Base-by-base conservation (phyloP, 1,140 invertebrate genomes). In the Monomorium pharaonis region DNA sequence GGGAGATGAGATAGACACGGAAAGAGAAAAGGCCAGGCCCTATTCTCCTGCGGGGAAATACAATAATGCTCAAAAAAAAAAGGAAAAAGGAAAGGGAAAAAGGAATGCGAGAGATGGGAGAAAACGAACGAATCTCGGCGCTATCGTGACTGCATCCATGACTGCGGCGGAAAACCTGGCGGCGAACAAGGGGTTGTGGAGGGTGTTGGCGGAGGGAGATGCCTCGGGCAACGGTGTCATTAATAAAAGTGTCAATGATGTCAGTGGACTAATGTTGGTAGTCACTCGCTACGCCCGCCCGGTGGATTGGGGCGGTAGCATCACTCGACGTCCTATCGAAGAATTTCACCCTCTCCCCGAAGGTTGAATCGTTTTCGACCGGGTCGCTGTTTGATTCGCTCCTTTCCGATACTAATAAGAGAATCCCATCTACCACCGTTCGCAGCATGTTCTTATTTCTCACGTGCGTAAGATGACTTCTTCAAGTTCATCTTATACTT, bases 231-330 rank as follows among this genome's bases (percentile, higher is more conserved):
- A 94, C 92, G 91, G 90, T 88, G 90, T 94, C 94, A 95, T 95
- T 94, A 95, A 95, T 95, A 94, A 95, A 94, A 94, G 93, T 94
- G 94, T 95, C 94, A 94, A 95, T 95, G 94, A 94, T 94, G 94
- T 95, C 94, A 94, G 92, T 94, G 93, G 94, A 94, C 94, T 95
- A 95, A 95, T 95, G 94, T 94, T 88, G 92, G 94, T 91, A 94
- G 94, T 94, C 94, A 93, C 93, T 95, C 93, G 91, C 85, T 84
- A 7, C n/a, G n/a, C n/a, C n/a, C 56, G 88, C 86, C 84, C 84
- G 84, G 65, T 30, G 85, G 87, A 84, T 42, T 56, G 75, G 86
- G 77, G 44, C 63, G 81, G 86, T 54, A 77, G 63, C 80, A 77
- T 83, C 85, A 85, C 84, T 80, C 88, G 83, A 75, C 67, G 84